Evolutionary conservation across 1,140 invertebrate genomes (phyloP).

Genomic region (Orussus abietinus): DNA sequence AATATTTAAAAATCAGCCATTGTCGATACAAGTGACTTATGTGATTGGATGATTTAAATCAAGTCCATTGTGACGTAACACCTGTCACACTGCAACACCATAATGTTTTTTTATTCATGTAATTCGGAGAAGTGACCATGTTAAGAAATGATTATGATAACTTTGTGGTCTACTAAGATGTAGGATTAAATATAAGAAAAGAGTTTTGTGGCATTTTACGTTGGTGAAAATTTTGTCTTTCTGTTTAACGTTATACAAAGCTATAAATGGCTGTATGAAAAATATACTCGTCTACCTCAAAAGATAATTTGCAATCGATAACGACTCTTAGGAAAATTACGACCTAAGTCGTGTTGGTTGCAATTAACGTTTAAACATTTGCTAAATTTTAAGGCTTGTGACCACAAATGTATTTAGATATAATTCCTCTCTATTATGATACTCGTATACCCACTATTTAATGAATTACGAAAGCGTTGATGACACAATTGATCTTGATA

Average conservation of each 20-base stretch:
- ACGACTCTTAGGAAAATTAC: conserved; percentile 21
- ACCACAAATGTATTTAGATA: conserved; percentile 34
- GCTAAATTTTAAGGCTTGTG: conserved; percentile 42
- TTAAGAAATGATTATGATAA: no score
- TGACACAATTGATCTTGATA: conserved; percentile 21
- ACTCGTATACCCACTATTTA: conserved; percentile 24
- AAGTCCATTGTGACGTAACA: no score
- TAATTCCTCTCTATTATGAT: conserved; percentile 32
- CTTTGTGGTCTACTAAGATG: conserved; percentile 30
- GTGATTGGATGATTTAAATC: no score
- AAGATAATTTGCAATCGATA: conserved; percentile 45
- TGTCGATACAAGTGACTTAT: no score
- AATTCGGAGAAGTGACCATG: no score
- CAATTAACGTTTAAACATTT: conserved; percentile 34
- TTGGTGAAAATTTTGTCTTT: conserved; percentile 37
- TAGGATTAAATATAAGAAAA: conserved; percentile 28
- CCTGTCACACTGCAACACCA: no score
- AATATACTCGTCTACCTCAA: conserved; percentile 56
- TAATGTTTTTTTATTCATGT: no score
- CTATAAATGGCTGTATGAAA: conserved; percentile 49
- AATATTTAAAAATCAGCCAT: no score
- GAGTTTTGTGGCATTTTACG: conserved; percentile 32
- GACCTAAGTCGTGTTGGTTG: conserved; percentile 31
- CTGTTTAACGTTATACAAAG: conserved; percentile 44
- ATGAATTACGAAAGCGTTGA: conserved; percentile 17